Percentiles rank a stretch among this genome's conserved stretches.
Evolutionary conservation across 2,888 invertebrate genomes (phyloP).

Genomic region (Acrobasis repandana): DNA sequence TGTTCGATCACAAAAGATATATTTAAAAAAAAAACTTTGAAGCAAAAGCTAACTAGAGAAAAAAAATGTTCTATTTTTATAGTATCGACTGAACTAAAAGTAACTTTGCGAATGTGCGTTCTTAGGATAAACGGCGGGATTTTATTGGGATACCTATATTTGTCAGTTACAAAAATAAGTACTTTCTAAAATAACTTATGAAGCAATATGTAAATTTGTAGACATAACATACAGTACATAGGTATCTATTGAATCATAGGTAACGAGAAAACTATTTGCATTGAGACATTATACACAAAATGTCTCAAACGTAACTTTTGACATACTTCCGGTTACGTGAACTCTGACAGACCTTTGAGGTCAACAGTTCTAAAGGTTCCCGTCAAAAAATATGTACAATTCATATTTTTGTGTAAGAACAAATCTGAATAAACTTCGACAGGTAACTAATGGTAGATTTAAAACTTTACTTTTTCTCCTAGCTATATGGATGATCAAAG

Average conservation of each 20-base stretch:
- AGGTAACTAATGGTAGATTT: no score
- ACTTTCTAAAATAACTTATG: background rate
- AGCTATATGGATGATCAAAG: no score
- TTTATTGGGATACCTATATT: no score
- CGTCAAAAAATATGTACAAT: background rate
- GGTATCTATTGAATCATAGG: background rate
- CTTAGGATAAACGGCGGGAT: no score
- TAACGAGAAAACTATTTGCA: background rate
- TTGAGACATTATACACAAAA: background rate
- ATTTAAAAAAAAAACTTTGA: no score
- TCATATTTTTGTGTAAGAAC: background rate
- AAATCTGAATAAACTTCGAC: no score
- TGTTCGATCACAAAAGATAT: no score
- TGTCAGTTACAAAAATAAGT: background rate
- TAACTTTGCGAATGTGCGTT: no score
- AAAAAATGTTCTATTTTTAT: no score
- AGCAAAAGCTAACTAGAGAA: no score
- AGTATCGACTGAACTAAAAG: no score
- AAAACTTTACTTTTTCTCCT: no score
- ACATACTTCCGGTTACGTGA: conserved; percentile 2
- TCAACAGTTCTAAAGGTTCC: background rate
- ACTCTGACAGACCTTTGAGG: background rate
- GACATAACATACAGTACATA: background rate
- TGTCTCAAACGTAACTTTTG: background rate
- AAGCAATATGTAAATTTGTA: background rate